A percentile compares a stretch with the other conserved stretches of the same genome.
Conservation (phyloP, 2,113 vertebrate species). For the Dipodomys merriami region DNA sequence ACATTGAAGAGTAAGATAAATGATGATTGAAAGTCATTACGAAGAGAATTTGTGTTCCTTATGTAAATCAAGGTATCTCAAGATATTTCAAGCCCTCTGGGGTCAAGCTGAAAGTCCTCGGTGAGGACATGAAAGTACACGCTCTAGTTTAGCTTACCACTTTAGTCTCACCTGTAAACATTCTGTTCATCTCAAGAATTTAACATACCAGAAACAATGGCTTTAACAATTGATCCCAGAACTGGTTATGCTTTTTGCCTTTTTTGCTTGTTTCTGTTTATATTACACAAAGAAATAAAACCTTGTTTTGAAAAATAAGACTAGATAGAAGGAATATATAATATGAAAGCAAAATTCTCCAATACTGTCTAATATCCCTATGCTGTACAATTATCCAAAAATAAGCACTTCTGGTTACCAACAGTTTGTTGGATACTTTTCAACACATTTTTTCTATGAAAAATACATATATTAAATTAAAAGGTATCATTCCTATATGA, state of each 20-base stretch:
- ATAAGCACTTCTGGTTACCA: conserved; percentile 3
- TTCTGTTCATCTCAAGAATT: conserved; percentile 8
- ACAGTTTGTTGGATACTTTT: conserved; percentile 4
- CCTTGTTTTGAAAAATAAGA: conserved; percentile 17
- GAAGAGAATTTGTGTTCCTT: conserved; percentile 37
- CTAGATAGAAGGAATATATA: conserved; percentile 23
- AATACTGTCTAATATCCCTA: not conserved
- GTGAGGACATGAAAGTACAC: not conserved
- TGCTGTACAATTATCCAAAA: conserved; percentile 20
- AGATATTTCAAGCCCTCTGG: not conserved
- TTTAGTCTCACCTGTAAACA: conserved; percentile 37
- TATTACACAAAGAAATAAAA: not conserved
- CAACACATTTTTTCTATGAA: conserved; percentile 9
- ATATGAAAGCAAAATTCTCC: conserved; percentile 23
- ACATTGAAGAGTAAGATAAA: not conserved
- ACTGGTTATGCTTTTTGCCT: not conserved
- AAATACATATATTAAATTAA: conserved; percentile 10
- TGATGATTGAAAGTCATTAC: conserved; percentile 34
- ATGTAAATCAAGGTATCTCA: conserved; percentile 45
- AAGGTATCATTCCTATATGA: not conserved
- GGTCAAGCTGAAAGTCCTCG: conserved; percentile 37
- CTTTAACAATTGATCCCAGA: not conserved
- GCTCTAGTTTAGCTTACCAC: not conserved
- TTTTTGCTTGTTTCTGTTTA: conserved; percentile 28
- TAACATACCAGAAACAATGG: not conserved